Conservation (phyloP, 2,888 invertebrate species). For the Drosophila bunnanda region DNA sequence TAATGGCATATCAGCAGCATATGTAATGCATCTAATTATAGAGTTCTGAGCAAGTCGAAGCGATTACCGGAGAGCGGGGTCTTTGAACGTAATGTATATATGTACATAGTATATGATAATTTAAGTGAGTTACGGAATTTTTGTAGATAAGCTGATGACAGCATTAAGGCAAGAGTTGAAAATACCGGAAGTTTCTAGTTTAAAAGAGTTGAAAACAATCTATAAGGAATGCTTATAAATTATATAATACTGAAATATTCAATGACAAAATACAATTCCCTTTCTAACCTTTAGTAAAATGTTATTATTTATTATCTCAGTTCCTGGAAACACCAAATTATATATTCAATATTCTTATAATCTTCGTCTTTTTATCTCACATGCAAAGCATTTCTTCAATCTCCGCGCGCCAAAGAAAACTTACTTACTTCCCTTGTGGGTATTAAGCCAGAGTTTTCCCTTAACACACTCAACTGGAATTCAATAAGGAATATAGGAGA, state of each 20-base stretch:
- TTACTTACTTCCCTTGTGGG: conserved; percentile 2
- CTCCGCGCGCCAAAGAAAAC: not conserved
- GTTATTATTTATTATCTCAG: not conserved
- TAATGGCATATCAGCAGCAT: conserved; percentile 17
- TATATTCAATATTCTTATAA: conserved; percentile 15
- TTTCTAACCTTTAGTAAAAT: not conserved
- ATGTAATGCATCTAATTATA: conserved; percentile 40
- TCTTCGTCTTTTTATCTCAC: not conserved
- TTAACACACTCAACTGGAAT: conserved; percentile 17
- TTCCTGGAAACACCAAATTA: conserved; percentile 6
- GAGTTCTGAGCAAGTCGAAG: conserved; percentile 24
- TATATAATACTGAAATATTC: not conserved
- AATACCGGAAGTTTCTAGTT: not conserved
- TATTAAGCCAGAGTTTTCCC: conserved; percentile 2
- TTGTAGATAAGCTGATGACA: not conserved
- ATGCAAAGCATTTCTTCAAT: conserved; percentile 1
- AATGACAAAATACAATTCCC: not conserved
- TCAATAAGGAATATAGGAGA: conserved; percentile 13
- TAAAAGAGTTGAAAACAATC: not conserved
- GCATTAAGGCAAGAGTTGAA: not conserved
- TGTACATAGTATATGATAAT: too few species aligned
- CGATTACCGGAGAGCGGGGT: conserved; percentile 4
- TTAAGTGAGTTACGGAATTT: conserved; percentile 1
- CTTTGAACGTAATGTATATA: conserved; percentile 14
- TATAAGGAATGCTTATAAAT: not conserved